phyloP scores from a whole-genome alignment of 2,113 vertebrate species.

The Phaethon lepturus region DNA sequence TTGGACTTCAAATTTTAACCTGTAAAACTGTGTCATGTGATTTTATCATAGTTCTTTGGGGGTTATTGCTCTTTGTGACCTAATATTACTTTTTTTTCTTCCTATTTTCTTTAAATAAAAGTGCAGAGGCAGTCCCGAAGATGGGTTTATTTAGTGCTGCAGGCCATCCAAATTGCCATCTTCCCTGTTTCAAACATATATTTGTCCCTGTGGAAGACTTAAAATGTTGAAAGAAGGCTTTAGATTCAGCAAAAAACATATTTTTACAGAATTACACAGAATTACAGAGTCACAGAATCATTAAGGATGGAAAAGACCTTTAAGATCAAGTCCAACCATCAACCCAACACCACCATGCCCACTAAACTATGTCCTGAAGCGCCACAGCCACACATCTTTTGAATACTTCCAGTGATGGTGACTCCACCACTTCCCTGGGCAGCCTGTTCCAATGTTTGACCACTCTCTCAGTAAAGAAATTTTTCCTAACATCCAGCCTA shows the following conservation, averaged over 20 bases:
- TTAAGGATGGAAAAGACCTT: too few species aligned
- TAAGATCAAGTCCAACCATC: too few species aligned
- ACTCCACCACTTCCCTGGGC: too few species aligned
- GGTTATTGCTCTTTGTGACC: background rate
- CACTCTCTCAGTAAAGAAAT: too few species aligned
- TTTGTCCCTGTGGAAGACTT: background rate
- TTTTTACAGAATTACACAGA: background rate
- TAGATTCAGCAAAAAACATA: background rate
- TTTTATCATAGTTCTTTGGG: background rate
- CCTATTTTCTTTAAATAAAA: background rate
- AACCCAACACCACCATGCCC: too few species aligned
- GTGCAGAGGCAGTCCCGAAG: accelerated
- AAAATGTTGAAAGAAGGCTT: background rate
- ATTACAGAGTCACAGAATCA: too few species aligned
- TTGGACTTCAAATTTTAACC: background rate
- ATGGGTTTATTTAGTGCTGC: background rate
- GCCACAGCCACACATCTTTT: too few species aligned
- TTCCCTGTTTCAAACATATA: background rate
- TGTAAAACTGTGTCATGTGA: background rate
- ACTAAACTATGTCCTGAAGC: too few species aligned
- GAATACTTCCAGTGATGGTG: too few species aligned
- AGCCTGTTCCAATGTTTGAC: too few species aligned
- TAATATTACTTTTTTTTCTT: background rate
- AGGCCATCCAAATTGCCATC: background rate
- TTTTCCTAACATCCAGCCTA: too few species aligned